Evolutionary conservation across 2,888 invertebrate genomes (phyloP), one percentile per base, ranked within the genome.

Genomic region (Lottia scabra): DNA sequence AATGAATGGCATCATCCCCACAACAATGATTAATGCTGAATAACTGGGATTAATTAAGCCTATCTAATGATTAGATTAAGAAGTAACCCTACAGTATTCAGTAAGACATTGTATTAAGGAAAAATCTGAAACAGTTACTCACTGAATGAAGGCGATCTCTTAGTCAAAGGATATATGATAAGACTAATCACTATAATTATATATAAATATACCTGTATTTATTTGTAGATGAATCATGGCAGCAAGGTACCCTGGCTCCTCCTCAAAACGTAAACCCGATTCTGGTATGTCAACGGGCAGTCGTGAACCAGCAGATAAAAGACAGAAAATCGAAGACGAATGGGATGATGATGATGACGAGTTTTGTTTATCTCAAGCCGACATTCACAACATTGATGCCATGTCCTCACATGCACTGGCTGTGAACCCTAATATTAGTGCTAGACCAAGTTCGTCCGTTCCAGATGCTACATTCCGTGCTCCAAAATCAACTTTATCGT

Each of bases 351-450:
- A 81, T 48, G 75, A 72, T 63, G 69, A 79, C 30, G 79, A 78
- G 26, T 75, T 81, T 16, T 19, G 23, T 23, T 56, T 56, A 23
- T 82, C 83, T 5, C 81, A 82, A 63, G 82, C 78, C 27, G 82
- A 79, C 45, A 63, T 79, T n/a, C 75, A 78, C 48, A 74, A 64
- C 4, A 46, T 81, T 15, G 79, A 78, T 63, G 68, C 77, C 2
- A 77, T 81, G 64, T 79, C 76, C n/a, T 79, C 81, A 4, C 81
- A 81, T 63, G 77, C 75, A 16, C 45, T 70, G 27, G 44, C 65
- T 8, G 26, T 19, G 15, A 26, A 30, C 43, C 30, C 44, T 46
- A 23, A 43, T 12, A 27, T 15, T 12, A 30, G 13, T 3, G 44
- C 19, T 12, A 46, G 45, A 10, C 38, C 38, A 2, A 43, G 48